Evolutionary conservation across 2,888 invertebrate genomes (phyloP).

Genomic region (Fissipunctia ypsillon): DNA sequence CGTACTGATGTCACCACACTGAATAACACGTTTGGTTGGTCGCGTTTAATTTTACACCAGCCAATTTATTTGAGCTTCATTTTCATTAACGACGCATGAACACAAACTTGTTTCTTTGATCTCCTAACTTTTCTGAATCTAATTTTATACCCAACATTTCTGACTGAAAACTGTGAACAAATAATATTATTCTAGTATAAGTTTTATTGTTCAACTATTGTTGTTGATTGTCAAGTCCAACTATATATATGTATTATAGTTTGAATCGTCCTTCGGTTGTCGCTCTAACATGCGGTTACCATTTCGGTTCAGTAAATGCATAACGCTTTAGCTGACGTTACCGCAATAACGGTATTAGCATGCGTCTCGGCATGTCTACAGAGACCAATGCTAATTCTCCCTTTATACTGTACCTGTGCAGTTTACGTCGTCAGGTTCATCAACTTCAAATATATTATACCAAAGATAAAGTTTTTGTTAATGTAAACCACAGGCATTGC

Average conservation of each 20-base stretch:
- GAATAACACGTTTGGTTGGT: slow-evolving; percentile 70
- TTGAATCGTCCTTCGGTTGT: slow-evolving; percentile 19
- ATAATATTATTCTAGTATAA: slow-evolving; percentile 27
- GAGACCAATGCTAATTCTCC: slow-evolving; percentile 29
- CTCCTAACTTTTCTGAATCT: slow-evolving; percentile 30
- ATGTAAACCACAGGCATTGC: background rate
- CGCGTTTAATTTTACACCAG: slow-evolving; percentile 65
- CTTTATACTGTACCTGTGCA: slow-evolving; percentile 18
- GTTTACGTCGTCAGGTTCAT: background rate
- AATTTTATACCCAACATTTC: slow-evolving; percentile 38
- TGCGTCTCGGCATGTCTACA: slow-evolving; percentile 31
- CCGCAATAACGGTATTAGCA: slow-evolving; percentile 52
- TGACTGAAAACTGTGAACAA: slow-evolving; percentile 33
- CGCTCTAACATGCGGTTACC: slow-evolving; percentile 27
- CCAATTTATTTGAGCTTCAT: slow-evolving; percentile 57
- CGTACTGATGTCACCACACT: slow-evolving; percentile 70
- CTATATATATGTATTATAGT: slow-evolving; percentile 1
- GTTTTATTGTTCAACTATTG: slow-evolving; percentile 24
- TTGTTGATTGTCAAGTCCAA: slow-evolving; percentile 24
- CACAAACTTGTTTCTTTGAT: slow-evolving; percentile 47
- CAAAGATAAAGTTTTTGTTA: background rate
- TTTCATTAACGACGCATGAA: slow-evolving; percentile 49
- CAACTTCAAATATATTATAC: background rate
- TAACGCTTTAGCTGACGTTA: slow-evolving; percentile 17
- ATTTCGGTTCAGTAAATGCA: slow-evolving; percentile 41